Evolutionary conservation across 2,113 vertebrate species (phyloP), one percentile per base, ranked within the genome.

Genomic region (Brachirus orientalis): DNA sequence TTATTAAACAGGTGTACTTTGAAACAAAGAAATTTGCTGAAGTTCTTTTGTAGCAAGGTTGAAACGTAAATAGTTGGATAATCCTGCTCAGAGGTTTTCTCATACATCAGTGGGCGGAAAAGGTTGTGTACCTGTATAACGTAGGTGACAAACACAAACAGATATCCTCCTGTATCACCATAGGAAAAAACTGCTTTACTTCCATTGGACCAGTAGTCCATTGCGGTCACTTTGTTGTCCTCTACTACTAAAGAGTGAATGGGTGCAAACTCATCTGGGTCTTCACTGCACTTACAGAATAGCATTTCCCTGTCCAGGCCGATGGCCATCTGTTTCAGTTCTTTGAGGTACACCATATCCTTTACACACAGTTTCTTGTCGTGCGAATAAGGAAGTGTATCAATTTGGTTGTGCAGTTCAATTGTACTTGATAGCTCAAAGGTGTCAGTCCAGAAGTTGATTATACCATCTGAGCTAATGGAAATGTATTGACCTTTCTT

Each of bases 101-200:
- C 17, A 1, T 7, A 18, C 0, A n/a, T 0, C 0, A 33, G 0
- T 33, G 9, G 0, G 8, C 4, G 37, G 79, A 93, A 92, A n/a
- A 93, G 69, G 1, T 90, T 88, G 0, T 81, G 62, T 10, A 18
- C 11, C 6, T 56, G 2, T n/a, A 93, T 40, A 0, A 84, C 50
- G 0, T 75, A n/a, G 0, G 88, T 88, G 17, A 79, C 78, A 40
- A 93, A 92, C 18, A 92, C 6, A 1, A 75, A 43, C 16, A 93
- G 14, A 8, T 59, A 85, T 6, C 92, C 92, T 7, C 85, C 68
- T 19, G 22, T 36, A 13, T 93, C 91, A 2, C 92, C 91, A 0
- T 64, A 52, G 14, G 89, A 90, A 70, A 93, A 93, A 10, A 92
- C 69, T 1, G 64, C 87, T 62, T 74, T 85, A 6, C 37, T 63